Conservation (phyloP, 2,888 invertebrate species). For the Pyrrhia umbra region DNA sequence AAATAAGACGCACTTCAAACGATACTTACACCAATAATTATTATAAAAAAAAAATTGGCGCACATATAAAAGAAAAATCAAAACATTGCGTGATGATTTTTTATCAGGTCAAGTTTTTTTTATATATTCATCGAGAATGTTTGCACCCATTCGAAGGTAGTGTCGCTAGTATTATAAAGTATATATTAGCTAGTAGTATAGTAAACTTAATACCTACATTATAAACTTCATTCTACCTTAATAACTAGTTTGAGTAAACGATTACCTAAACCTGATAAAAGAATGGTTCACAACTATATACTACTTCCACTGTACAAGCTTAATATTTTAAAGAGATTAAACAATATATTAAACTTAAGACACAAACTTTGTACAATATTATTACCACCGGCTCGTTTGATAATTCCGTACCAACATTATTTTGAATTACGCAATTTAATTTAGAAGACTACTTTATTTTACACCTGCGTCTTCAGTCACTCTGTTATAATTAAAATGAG, state of each 20-base stretch:
- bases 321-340: constrained; percentile 28
- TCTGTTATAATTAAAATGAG: neutral
- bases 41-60: no score
- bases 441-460: neutral
- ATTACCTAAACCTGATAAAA: neutral
- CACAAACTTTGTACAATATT: constrained; percentile 4
- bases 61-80: no score
- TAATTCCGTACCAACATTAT: constrained; percentile 7
- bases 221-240: constrained; percentile 6
- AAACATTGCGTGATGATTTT: no score
- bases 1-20: no score
- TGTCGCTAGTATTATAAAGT: no score
- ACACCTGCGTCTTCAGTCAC: neutral
- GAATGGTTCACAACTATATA: constrained; percentile 22
- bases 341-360: constrained; percentile 32
- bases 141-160: no score
- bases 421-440: constrained; percentile 9
- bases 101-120: no score
- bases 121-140: no score
- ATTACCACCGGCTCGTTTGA: neutral
- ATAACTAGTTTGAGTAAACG: constrained; percentile 20
- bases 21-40: no score
- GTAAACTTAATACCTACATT: neutral
- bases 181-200: no score
- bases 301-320: neutral